A percentile compares a stretch with the other conserved stretches of the same genome.
Evolutionary conservation across 2,113 vertebrate genomes (phyloP).

Genomic region (Muscicapa adusta): DNA sequence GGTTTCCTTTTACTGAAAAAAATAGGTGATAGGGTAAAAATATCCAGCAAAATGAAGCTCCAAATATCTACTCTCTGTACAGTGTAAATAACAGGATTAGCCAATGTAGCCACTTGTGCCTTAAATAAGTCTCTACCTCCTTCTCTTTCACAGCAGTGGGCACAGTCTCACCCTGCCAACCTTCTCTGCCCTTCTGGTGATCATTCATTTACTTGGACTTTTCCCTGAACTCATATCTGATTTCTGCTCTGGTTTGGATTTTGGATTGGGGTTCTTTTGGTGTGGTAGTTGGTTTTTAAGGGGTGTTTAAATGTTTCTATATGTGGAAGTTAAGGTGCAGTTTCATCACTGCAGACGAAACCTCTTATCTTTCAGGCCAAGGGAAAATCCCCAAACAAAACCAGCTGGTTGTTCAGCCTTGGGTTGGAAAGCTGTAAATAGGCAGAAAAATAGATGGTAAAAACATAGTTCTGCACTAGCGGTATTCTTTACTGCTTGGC

Average conservation of each 20-base stretch:
- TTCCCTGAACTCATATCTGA: neutral
- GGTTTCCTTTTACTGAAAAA: neutral
- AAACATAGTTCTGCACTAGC: neutral
- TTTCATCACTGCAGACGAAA: neutral
- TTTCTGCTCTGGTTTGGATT: neutral
- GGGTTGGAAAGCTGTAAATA: neutral
- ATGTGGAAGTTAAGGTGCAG: neutral
- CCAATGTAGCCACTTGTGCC: neutral
- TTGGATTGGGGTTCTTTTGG: neutral
- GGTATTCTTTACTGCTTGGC: neutral
- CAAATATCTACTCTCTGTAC: neutral
- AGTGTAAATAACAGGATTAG: neutral
- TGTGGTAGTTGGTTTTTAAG: rapidly evolving
- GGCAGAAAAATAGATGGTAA: neutral
- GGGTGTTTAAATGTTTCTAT: neutral
- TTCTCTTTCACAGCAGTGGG: neutral
- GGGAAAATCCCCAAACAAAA: neutral
- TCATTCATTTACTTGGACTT: neutral
- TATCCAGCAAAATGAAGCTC: neutral
- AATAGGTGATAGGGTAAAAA: neutral
- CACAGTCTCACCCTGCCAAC: neutral
- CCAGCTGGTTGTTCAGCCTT: neutral
- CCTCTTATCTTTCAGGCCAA: neutral
- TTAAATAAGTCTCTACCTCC: rapidly evolving
- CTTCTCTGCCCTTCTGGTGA: neutral